A percentile compares a stretch with the other conserved stretches of the same genome.
phyloP scores from a whole-genome alignment of 2,113 vertebrate genomes.

The Scortum barcoo region DNA sequence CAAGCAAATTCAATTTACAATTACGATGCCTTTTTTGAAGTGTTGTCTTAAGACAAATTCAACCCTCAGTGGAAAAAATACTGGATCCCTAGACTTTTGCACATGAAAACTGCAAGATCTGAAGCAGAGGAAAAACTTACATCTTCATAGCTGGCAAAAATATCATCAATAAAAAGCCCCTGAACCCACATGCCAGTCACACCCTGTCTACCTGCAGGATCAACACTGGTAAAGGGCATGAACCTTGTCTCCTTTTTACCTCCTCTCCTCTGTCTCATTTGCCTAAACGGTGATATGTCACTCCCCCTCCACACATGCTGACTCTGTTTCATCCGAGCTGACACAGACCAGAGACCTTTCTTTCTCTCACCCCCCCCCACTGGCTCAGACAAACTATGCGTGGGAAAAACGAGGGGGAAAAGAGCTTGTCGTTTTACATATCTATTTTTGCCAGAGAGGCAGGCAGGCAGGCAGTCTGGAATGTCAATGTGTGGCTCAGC shows the following conservation, averaged over 20 bases:
- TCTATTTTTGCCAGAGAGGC: conserved; percentile 81
- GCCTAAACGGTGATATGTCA: conserved; percentile 62
- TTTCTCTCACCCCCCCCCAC: background rate
- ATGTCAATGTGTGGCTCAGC: conserved; percentile 79
- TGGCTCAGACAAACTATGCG: conserved; percentile 74
- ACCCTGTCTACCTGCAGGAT: conserved; percentile 32
- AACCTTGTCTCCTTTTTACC: conserved; percentile 38
- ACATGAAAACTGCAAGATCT: background rate
- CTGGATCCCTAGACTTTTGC: background rate
- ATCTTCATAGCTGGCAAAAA: background rate
- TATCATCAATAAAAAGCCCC: background rate
- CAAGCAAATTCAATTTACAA: background rate
- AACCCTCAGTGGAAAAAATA: background rate
- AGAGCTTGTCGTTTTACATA: conserved; percentile 81
- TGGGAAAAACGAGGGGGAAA: conserved; percentile 72
- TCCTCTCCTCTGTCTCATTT: conserved; percentile 57
- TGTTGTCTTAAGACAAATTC: background rate
- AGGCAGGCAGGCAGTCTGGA: conserved; percentile 74
- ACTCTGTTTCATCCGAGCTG: conserved; percentile 62
- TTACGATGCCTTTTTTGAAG: background rate
- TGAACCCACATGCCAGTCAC: background rate
- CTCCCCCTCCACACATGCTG: conserved; percentile 50
- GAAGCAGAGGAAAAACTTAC: background rate
- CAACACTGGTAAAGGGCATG: conserved; percentile 39
- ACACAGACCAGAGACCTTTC: conserved; percentile 71